These are phyloP conservation scores for Sebastes miniatus DNA, from an alignment of 2,797 vertebrate species.

Conservation along the genomic window DNA sequence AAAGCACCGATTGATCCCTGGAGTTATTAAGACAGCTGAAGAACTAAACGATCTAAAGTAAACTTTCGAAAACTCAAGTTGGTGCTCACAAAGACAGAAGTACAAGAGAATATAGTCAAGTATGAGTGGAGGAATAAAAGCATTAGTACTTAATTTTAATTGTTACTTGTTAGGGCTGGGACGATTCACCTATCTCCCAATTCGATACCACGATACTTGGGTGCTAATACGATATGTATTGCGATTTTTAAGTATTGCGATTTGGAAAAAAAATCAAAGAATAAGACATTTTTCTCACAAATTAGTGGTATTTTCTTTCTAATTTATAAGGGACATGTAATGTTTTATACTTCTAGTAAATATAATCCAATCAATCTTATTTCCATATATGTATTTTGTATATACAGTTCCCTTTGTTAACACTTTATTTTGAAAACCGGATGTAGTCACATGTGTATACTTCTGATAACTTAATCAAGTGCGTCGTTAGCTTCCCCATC, in stretches of 20 bases:
- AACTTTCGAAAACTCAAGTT: neutral
- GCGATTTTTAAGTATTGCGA: too few relatives aligned
- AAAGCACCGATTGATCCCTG: neutral
- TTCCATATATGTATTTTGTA: too few relatives aligned
- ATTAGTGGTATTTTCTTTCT: too few relatives aligned
- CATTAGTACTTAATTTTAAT: neutral
- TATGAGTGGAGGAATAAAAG: neutral
- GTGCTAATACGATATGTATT: fast-evolving
- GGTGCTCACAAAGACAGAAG: neutral
- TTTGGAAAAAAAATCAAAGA: too few relatives aligned
- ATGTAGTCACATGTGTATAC: too few relatives aligned
- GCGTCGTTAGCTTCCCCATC: fast-evolving
- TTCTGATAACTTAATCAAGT: too few relatives aligned
- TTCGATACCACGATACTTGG: too few relatives aligned
- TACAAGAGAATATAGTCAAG: fast-evolving
- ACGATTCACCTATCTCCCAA: fast-evolving
- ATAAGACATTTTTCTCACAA: too few relatives aligned
- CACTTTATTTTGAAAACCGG: too few relatives aligned
- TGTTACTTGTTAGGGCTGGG: neutral
- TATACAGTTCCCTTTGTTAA: too few relatives aligned
- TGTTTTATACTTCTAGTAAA: fast-evolving
- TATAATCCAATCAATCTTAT: too few relatives aligned
- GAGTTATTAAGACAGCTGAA: neutral
- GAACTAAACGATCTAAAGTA: neutral
- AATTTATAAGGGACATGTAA: too few relatives aligned